A percentile compares a stretch with the other conserved stretches of the same genome.
phyloP scores from a whole-genome alignment of 2,797 vertebrate genomes.

The Acrossocheilus fasciatus region DNA sequence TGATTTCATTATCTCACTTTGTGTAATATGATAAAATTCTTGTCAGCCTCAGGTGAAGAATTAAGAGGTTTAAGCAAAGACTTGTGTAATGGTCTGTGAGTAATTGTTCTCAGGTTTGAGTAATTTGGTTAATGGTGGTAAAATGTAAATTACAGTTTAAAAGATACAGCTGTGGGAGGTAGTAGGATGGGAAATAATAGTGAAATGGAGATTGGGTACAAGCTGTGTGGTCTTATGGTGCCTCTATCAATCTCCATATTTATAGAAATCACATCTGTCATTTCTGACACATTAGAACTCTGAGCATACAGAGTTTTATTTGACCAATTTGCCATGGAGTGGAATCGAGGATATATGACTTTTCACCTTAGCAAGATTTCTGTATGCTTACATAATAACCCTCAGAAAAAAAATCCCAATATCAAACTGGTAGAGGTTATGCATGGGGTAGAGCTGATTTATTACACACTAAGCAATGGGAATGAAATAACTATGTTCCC shows the following conservation, averaged over 20 bases:
- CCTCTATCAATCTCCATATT: slow-evolving; percentile 41
- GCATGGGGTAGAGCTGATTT: slow-evolving; percentile 31
- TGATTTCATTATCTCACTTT: not conserved
- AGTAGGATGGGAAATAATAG: not conserved
- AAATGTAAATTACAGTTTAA: slow-evolving; percentile 17
- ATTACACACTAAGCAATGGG: slow-evolving; percentile 40
- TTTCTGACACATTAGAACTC: slow-evolving; percentile 21
- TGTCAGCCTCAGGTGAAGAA: not conserved
- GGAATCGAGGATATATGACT: not conserved
- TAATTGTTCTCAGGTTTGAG: slow-evolving; percentile 9
- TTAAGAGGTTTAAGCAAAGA: not conserved
- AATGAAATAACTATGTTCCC: slow-evolving; percentile 48
- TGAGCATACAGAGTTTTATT: not conserved
- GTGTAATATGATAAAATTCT: not conserved
- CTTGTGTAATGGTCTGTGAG: not conserved
- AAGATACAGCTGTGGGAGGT: not conserved
- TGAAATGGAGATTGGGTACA: slow-evolving; percentile 1
- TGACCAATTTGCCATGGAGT: not conserved
- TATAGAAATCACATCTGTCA: slow-evolving; percentile 1
- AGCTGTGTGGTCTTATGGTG: slow-evolving; percentile 34
- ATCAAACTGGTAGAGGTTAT: slow-evolving; percentile 9
- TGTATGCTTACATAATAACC: slow-evolving; percentile 11
- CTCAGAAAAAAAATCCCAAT: no score
- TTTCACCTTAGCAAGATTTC: slow-evolving; percentile 11
- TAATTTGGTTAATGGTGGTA: not conserved